phyloP scores from a whole-genome alignment of 2,113 vertebrate genomes.

The Ochotona curzoniae region DNA sequence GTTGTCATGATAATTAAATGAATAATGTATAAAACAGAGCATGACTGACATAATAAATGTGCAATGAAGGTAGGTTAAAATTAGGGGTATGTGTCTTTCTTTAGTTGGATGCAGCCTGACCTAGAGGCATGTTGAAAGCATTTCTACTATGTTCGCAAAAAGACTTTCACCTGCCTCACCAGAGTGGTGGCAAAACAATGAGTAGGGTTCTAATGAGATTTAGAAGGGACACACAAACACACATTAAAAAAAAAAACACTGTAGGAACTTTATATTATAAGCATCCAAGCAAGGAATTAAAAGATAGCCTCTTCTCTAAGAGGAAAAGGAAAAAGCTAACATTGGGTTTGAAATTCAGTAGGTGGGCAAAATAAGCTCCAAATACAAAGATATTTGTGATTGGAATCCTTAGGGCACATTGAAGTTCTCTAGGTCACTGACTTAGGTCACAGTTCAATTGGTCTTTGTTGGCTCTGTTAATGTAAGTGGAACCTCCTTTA shows the following conservation, averaged over 20 bases:
- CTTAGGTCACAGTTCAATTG: background rate
- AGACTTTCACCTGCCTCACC: background rate
- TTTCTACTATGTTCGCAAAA: conserved; percentile 7
- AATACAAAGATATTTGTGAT: background rate
- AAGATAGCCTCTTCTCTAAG: background rate
- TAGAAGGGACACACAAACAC: background rate
- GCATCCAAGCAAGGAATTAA: background rate
- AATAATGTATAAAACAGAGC: background rate
- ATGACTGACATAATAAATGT: background rate
- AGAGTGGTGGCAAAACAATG: background rate
- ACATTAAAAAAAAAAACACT: background rate
- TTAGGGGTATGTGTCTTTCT: background rate
- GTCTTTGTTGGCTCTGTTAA: background rate
- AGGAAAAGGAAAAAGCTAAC: background rate
- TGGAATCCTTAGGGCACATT: background rate
- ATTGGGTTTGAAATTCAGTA: background rate
- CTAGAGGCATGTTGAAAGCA: background rate
- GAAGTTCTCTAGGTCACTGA: background rate
- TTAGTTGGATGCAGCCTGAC: background rate
- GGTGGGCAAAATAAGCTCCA: background rate
- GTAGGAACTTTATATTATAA: conserved; percentile 17
- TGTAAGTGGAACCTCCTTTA: background rate
- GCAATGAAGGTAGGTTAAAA: conserved; percentile 42
- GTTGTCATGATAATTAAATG: background rate
- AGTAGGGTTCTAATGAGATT: background rate